Percentiles rank a stretch among this genome's conserved stretches.
These are phyloP conservation scores for Brachypodius melanocephalos DNA, from an alignment of 2,113 vertebrate genomes.

Conservation along the genomic window DNA sequence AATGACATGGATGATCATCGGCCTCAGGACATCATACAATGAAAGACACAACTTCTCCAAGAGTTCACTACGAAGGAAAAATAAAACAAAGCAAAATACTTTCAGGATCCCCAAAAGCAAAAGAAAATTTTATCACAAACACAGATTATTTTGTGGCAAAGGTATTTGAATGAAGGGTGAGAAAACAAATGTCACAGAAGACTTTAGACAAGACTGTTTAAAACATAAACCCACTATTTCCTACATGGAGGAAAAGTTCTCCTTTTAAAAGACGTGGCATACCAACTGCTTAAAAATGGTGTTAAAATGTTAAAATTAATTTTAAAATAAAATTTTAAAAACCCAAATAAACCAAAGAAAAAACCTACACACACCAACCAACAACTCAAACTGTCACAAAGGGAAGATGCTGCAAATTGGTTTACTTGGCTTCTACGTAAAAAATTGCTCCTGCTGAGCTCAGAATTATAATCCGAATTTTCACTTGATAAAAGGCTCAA, in stretches of 20 bases:
- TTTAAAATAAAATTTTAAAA: background rate
- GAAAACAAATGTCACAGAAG: background rate
- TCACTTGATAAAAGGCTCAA: background rate
- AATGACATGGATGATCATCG: constrained; percentile 95
- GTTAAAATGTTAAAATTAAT: background rate
- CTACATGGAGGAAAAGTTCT: background rate
- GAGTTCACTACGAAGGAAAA: constrained; percentile 80
- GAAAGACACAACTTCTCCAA: constrained; percentile 94
- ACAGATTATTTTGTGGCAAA: background rate
- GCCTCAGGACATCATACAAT: constrained; percentile 92
- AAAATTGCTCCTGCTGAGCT: background rate
- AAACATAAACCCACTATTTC: background rate
- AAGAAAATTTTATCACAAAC: background rate
- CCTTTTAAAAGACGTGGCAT: background rate
- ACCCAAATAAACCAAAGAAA: background rate
- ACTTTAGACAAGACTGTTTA: background rate
- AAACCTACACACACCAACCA: background rate
- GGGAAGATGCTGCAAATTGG: background rate
- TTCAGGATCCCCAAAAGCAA: background rate
- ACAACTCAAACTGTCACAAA: background rate
- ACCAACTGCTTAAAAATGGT: background rate
- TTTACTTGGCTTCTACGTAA: background rate
- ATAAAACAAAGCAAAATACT: background rate
- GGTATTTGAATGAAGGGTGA: background rate
- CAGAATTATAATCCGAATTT: background rate